Base-by-base conservation (phyloP, 2,888 invertebrate species). In the Hyposoter dolosus region DNA sequence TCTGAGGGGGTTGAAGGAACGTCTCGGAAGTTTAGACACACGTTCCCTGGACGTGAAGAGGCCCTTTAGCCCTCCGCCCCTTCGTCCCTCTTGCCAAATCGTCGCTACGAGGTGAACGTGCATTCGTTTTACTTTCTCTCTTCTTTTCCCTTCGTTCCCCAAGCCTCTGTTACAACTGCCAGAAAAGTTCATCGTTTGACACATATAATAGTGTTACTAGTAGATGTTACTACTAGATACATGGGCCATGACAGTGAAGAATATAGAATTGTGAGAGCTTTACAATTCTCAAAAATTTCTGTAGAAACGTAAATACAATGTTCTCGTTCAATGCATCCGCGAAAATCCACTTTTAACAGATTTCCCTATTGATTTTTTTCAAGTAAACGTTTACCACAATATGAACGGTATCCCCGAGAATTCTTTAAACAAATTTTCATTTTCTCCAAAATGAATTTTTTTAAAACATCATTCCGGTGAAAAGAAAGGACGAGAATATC, bases 21-120 rank as follows among this genome's bases (percentile, higher is more conserved):
- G 81, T 86, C 85, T 85, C 82, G 71, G 85, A 90, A 90, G 89
- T 90, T 60, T 47, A 89, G 82, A 88, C 79, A 90, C 90, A 88
- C 90, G 90, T 90, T 80, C 84, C 81, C 63, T 66, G 88, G 88
- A 89, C 84, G 87, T 86, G 83, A 60, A 81, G 88, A 75, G 86
- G 77, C 86, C 76, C 85, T 88, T 81, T 74, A 74, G 83, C 86
- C 84, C 78, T 74, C 69, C 45, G 63, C 81, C 43, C 71, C 69
- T 69, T 76, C 47, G 56, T 43, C 60, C 45, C 19, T 56, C 45
- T 23, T 32, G 35, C 76, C 60, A 65, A 66, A 60, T 75, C 66
- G 17, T 68, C 45, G 53, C 77, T 69, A 72, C 45, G 47, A 71
- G 35, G 43, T 23, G 45, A 74, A 47, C 23, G 63, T 71, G 77